A percentile compares a stretch with the other conserved stretches of the same genome.
Conservation (phyloP, 2,888 invertebrate genomes). For the Lithosia quadra region DNA sequence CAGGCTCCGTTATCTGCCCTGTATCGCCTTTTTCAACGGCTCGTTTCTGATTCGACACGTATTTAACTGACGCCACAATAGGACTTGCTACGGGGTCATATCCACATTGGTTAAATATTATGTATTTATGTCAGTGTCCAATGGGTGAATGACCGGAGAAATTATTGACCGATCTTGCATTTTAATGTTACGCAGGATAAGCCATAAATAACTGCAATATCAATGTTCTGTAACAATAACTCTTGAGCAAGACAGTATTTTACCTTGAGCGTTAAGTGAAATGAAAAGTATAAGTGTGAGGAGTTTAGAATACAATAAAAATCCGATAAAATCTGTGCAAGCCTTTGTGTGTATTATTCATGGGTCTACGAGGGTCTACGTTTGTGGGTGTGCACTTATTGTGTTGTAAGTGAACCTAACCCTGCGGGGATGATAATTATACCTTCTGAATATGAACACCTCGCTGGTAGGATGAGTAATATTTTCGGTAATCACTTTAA, state of each 20-base stretch:
- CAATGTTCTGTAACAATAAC: slow-evolving; percentile 36
- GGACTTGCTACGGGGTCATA: slow-evolving; percentile 78
- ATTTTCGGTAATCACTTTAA: no score
- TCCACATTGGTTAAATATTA: slow-evolving; percentile 71
- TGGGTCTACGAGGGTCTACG: background rate
- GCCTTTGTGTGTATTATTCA: slow-evolving; percentile 5
- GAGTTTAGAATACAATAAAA: slow-evolving; percentile 35
- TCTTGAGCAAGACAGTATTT: slow-evolving; percentile 31
- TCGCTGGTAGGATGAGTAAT: no score
- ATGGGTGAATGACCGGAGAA: slow-evolving; percentile 71
- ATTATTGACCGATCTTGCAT: slow-evolving; percentile 30
- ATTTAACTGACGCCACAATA: slow-evolving; percentile 76
- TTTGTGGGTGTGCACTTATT: background rate
- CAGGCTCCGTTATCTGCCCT: slow-evolving; percentile 76
- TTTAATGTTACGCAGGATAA: slow-evolving; percentile 37
- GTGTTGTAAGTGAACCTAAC: background rate
- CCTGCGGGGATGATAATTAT: no score
- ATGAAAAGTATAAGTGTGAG: slow-evolving; percentile 35
- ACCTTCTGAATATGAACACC: no score
- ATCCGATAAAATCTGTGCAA: slow-evolving; percentile 22
- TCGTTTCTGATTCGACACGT: slow-evolving; percentile 83
- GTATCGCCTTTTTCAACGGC: slow-evolving; percentile 81
- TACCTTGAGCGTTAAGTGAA: slow-evolving; percentile 43
- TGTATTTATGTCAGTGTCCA: slow-evolving; percentile 78
- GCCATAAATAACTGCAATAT: slow-evolving; percentile 37